A percentile compares a stretch with the other conserved stretches of the same genome.
These are phyloP conservation scores for Sander lucioperca DNA, from an alignment of 2,113 vertebrate genomes.

Conservation along the genomic window DNA sequence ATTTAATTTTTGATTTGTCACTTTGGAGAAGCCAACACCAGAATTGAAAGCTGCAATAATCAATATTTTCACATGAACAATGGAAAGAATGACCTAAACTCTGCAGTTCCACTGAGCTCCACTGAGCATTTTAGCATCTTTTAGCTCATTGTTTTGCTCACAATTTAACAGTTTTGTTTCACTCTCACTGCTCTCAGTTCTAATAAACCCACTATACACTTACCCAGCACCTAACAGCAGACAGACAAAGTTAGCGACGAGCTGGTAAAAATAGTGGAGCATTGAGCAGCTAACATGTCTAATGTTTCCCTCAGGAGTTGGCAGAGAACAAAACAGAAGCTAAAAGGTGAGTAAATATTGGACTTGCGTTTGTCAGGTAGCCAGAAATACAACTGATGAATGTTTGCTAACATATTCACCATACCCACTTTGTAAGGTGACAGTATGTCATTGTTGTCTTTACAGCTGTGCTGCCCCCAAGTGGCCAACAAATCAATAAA, in stretches of 20 bases:
- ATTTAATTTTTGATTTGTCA: no score
- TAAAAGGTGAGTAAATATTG: not conserved
- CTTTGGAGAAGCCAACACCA: not conserved
- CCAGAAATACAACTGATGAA: no score
- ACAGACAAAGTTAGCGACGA: not conserved
- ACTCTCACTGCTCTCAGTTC: not conserved
- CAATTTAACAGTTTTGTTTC: not conserved
- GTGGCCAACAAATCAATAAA: not conserved
- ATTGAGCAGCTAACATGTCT: not conserved
- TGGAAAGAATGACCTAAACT: not conserved
- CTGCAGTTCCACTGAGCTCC: not conserved
- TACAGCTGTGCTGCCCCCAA: not conserved
- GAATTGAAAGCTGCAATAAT: not conserved
- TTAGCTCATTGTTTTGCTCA: not conserved
- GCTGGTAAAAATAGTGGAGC: not conserved
- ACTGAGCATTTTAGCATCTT: not conserved
- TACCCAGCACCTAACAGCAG: not conserved
- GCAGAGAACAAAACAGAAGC: not conserved
- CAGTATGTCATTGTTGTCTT: not conserved
- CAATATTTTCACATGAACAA: not conserved
- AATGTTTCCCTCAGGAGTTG: not conserved
- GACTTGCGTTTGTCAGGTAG: not conserved
- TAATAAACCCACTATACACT: not conserved
- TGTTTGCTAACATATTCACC: not conserved
- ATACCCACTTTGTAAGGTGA: not conserved